Evolutionary conservation across 2,113 vertebrate genomes (phyloP), one percentile per base, ranked within the genome.

Genomic region (Haplochromis burtoni): DNA sequence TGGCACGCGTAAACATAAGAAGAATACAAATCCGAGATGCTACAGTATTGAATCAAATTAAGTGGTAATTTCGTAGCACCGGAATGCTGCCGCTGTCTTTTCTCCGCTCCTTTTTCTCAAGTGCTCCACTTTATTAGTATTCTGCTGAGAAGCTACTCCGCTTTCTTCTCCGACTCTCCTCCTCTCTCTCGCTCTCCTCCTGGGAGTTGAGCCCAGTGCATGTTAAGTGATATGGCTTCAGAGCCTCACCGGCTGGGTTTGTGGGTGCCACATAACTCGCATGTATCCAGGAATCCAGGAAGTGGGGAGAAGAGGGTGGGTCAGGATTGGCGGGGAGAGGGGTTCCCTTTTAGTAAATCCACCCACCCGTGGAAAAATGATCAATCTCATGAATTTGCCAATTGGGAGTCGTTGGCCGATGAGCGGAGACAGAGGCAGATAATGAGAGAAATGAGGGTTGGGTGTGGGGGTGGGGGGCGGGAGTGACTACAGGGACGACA

Each of bases 301-400:
- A 59, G 24, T 24, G 79, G 38, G 47, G 57, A 59, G 19, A 57
- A 10, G 63, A n/a, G 31, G 55, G 10, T n/a, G 33, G 33, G 19
- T 66, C 33, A 66, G 31, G 61, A 66, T 66, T 66, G 17, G 59
- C 0, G 6, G 31, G 61, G 61, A 35, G 61, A 66, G 61, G 33
- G 33, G 33, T 66, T 66, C 66, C 61, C 66, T 92, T 90, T 93
- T 92, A 88, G 92, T 79, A 89, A 87, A 89, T 82, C 87, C 89
- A 91, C 86, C 93, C 91, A 91, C 86, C 92, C 88, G 71, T 93
- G 91, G 87, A 91, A 92, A 94, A 92, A 93, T 85, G 88, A 94
- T 94, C 94, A 94, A 93, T 95, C 93, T 94, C 91, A 92, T 92
- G 91, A 94, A 95, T 94, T 90, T 84, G 84, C 86, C 92, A 84